Evolutionary conservation across 1,140 invertebrate genomes (phyloP), one percentile per base, ranked within the genome.

Genomic region (Dendrolimus punctatus): DNA sequence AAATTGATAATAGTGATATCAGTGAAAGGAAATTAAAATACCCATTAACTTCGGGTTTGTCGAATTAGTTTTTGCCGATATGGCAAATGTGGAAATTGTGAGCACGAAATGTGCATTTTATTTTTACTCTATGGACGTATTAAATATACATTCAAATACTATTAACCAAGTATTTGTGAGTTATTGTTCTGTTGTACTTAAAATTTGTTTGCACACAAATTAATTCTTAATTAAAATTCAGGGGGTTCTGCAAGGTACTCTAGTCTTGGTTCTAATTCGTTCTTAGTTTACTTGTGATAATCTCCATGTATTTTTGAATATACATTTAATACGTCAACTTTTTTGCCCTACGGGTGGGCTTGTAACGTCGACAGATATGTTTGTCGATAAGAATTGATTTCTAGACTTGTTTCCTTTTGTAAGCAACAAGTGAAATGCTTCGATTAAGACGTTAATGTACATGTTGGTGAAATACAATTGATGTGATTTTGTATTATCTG

Each of bases 391-490:
- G 60, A 46, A 61, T 56, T 74, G 66, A 66, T 69, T 73, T 71
- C 70, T 73, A 76, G 77, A 80, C 66, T 75, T 67, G 76, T 77
- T 75, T 74, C 71, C 76, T 78, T 83, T 70, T 77, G 74, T 80
- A 82, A 83, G 72, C 77, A 76, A 62, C 73, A 78, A 80, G 64
- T 76, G 78, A 78, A 80, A 80, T 80, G 79, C 75, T 84, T 84
- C 68, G 68, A 76, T 78, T 80, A 83, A 83, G 77, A 84, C 71
- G 73, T 82, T 84, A 80, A 73, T 85, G 75, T 86, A 86, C 76
- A 83, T 85, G 81, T 85, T 87, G 80, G 74, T 87, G 80, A 83
- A 86, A 83, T 87, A 87, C 84, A 87, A 81, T 87, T 80, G 80
- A 87, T 87, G 84, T 87, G 81, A 85, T 85, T 87, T 86, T 84